Conservation (phyloP, 2,113 vertebrate species). For the Poeciliopsis turrubarensis region DNA sequence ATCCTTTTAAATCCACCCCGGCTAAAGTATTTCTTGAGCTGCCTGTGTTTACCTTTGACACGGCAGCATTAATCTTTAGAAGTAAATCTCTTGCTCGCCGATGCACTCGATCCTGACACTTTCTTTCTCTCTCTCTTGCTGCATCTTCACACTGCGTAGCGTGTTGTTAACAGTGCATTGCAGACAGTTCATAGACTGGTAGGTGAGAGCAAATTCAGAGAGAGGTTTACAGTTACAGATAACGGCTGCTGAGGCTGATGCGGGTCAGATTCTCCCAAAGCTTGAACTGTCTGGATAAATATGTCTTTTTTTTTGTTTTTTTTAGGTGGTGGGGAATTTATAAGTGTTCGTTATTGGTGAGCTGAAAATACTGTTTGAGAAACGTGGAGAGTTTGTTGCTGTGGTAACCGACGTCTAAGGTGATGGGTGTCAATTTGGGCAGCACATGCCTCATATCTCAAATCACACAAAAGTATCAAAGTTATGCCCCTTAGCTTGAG, state of each 20-base stretch:
- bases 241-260: conserved; percentile 20
- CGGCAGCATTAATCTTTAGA: neutral
- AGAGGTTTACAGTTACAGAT: conserved; percentile 19
- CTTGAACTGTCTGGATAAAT: neutral
- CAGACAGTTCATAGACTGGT: conserved; percentile 2
- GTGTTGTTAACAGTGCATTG: conserved; percentile 6
- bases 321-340: neutral
- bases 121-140: neutral
- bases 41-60: conserved; percentile 2
- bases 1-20: conserved; percentile 40
- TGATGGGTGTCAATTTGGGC: neutral
- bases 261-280: conserved; percentile 15
- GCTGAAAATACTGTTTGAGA: conserved; percentile 12
- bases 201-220: conserved; percentile 1
- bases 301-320: neutral
- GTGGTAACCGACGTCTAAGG: conserved; percentile 31
- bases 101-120: conserved; percentile 9
- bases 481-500: conserved; percentile 19
- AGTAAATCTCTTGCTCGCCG: conserved; percentile 15
- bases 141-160: neutral
- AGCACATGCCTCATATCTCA: neutral
- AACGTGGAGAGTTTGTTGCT: conserved; percentile 26
- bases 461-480: neutral
- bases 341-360: neutral
- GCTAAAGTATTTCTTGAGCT: neutral